Evolutionary conservation across 1,140 invertebrate species (phyloP).

Genomic region (Trachymyrmex cornetzi): DNA sequence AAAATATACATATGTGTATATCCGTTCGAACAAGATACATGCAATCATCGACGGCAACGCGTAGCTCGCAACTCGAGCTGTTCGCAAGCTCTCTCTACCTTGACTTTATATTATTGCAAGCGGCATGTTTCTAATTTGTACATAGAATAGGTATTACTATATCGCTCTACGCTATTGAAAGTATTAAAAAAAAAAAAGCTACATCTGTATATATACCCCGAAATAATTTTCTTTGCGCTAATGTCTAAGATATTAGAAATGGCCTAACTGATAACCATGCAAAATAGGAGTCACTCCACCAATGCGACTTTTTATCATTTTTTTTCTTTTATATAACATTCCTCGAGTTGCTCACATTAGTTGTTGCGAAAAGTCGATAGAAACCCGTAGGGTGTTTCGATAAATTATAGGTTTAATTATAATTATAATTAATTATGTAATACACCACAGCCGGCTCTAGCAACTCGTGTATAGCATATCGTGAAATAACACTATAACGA

Average conservation of each 20-base stretch:
- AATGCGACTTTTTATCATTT: not conserved
- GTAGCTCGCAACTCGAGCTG: not conserved
- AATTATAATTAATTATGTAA: slow-evolving; percentile 46
- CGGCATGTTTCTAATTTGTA: slow-evolving; percentile 65
- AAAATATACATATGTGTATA: not conserved
- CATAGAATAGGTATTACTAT: slow-evolving; percentile 30
- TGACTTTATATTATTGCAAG: slow-evolving; percentile 24
- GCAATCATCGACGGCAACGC: not conserved
- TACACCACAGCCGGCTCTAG: slow-evolving; percentile 58
- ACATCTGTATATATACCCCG: not conserved
- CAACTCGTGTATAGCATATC: not conserved
- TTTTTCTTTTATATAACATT: slow-evolving; percentile 6
- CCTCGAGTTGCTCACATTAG: slow-evolving; percentile 10
- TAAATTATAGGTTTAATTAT: slow-evolving; percentile 9
- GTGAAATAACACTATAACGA: not conserved
- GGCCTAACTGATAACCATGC: not conserved
- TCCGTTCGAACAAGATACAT: not conserved
- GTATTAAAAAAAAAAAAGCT: slow-evolving; percentile 38
- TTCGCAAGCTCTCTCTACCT: not conserved
- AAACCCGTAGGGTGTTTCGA: not conserved
- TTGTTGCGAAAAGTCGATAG: not conserved
- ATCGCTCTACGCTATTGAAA: slow-evolving; percentile 38
- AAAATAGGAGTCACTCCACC: not conserved
- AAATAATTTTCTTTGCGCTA: slow-evolving; percentile 27
- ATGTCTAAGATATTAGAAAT: slow-evolving; percentile 31